phyloP scores from a whole-genome alignment of 2,797 vertebrate species.

The Etheostoma perlongum region DNA sequence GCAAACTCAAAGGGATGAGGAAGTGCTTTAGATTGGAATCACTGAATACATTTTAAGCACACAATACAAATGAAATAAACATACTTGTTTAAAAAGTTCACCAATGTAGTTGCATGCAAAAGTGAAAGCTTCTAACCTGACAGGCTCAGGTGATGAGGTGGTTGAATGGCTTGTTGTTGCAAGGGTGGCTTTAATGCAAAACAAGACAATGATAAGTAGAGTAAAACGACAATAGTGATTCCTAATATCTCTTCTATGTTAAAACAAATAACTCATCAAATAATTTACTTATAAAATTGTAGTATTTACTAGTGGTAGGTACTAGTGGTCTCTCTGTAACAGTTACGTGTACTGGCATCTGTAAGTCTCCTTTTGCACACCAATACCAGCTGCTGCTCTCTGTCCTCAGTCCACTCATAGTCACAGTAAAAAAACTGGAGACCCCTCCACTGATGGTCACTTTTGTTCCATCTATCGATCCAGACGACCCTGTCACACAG shows the following conservation, averaged over 20 bases:
- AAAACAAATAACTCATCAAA: neutral
- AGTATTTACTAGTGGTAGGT: slow-evolving; percentile 15
- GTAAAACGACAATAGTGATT: neutral
- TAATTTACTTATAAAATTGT: no score
- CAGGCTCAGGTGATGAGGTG: neutral
- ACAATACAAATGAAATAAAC: neutral
- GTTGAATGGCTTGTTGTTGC: neutral
- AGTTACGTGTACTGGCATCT: slow-evolving; percentile 60
- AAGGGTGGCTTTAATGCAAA: neutral
- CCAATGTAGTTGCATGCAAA: no score
- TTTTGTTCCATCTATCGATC: slow-evolving; percentile 9
- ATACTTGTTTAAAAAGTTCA: no score
- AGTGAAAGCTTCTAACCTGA: neutral
- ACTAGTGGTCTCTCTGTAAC: slow-evolving; percentile 10
- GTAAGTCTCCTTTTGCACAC: slow-evolving; percentile 21
- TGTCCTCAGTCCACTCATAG: slow-evolving; percentile 24
- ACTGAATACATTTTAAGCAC: neutral
- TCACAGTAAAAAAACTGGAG: neutral
- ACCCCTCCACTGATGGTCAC: rapidly evolving
- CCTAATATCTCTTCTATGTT: neutral
- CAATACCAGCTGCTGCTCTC: slow-evolving; percentile 59
- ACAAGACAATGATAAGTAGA: neutral
- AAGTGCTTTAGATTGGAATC: rapidly evolving
- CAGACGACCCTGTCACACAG: neutral
- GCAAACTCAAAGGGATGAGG: slow-evolving; percentile 16